phyloP scores from a whole-genome alignment of 2,797 vertebrate genomes.

The Brachyalestes nurse region DNA sequence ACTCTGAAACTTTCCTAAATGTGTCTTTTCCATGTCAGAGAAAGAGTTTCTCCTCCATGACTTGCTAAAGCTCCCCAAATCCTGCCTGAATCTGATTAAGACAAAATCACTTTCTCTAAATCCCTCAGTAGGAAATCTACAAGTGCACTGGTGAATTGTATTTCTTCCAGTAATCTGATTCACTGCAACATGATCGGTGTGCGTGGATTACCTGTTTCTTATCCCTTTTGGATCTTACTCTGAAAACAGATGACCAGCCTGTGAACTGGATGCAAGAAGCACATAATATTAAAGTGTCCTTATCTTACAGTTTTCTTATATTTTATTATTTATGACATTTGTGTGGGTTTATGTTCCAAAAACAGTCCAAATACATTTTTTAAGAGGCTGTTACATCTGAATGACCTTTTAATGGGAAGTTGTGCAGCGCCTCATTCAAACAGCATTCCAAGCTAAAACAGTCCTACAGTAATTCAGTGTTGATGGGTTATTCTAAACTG shows the following conservation, averaged over 20 bases:
- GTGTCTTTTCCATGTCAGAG: slow-evolving; percentile 31
- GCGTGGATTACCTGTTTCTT: slow-evolving; percentile 23
- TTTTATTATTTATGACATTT: too few species aligned
- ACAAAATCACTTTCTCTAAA: slow-evolving; percentile 36
- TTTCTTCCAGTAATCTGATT: slow-evolving; percentile 51
- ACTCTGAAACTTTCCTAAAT: slow-evolving; percentile 32
- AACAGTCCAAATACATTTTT: too few species aligned
- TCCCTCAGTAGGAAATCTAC: slow-evolving; percentile 37
- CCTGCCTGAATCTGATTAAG: slow-evolving; percentile 52
- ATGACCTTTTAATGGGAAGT: too few species aligned
- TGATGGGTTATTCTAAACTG: too few species aligned
- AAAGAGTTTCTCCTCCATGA: slow-evolving; percentile 21
- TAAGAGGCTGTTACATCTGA: too few species aligned
- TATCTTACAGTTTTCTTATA: too few species aligned
- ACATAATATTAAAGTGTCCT: too few species aligned
- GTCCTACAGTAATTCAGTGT: too few species aligned
- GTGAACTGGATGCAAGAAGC: slow-evolving; percentile 8
- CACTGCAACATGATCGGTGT: slow-evolving; percentile 9
- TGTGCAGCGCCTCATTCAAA: too few species aligned
- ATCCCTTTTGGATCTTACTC: slow-evolving; percentile 29
- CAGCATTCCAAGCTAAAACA: too few species aligned
- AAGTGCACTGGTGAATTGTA: slow-evolving; percentile 22
- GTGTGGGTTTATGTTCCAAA: too few species aligned
- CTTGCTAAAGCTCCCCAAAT: slow-evolving; percentile 41
- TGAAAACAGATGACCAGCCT: slow-evolving; percentile 21